A percentile compares a stretch with the other conserved stretches of the same genome.
phyloP scores from a whole-genome alignment of 2,888 invertebrate genomes.

The Tridacna crocea region DNA sequence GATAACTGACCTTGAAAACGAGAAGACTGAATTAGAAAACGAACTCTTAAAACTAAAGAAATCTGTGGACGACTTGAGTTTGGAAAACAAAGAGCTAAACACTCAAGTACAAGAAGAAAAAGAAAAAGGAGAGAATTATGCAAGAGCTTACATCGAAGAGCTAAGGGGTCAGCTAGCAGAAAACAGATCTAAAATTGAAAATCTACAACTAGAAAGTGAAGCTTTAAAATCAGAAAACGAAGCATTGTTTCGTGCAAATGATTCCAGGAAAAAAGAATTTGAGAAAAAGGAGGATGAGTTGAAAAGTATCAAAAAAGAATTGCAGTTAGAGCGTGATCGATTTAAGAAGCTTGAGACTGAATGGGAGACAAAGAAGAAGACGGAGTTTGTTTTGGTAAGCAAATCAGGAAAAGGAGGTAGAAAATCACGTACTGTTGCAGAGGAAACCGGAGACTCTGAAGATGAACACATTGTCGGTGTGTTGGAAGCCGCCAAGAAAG shows the following conservation, averaged over 20 bases:
- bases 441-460: constrained; percentile 58
- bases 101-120: constrained; percentile 35
- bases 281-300: constrained; percentile 52
- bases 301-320: constrained; percentile 42
- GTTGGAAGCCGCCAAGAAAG: constrained; percentile 50
- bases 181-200: constrained; percentile 44
- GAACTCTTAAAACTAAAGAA: constrained; percentile 46
- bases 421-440: constrained; percentile 28
- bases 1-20: constrained; percentile 49
- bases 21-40: constrained; percentile 51
- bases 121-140: constrained; percentile 39
- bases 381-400: constrained; percentile 61
- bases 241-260: constrained; percentile 59
- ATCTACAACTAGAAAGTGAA: constrained; percentile 54
- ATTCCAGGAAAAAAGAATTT: constrained; percentile 56
- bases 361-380: constrained; percentile 58
- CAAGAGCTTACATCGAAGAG: constrained; percentile 50
- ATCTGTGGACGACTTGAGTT: constrained; percentile 26
- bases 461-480: constrained; percentile 57
- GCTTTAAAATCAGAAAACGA: constrained; percentile 64
- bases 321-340: constrained; percentile 42
- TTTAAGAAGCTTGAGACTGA: constrained; percentile 49
- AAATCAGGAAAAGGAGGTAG: constrained; percentile 36
- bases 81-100: constrained; percentile 40
- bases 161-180: constrained; percentile 44